phyloP scores from a whole-genome alignment of 37 sponge, comb jelly and placozoan genomes.

The Theonella swinhoei region DNA sequence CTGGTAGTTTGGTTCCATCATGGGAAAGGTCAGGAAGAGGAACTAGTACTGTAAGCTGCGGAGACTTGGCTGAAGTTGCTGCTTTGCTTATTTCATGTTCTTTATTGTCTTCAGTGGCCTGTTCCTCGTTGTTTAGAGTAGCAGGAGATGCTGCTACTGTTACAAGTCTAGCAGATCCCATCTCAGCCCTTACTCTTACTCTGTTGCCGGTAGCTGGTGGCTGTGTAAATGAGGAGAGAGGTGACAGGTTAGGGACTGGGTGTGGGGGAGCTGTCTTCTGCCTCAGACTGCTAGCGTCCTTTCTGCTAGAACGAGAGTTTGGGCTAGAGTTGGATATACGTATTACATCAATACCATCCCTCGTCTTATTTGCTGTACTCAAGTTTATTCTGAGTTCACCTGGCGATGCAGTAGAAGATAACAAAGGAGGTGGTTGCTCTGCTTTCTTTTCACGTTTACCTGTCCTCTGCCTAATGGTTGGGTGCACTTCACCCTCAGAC shows the following conservation, averaged over 20 bases:
- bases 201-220: background rate
- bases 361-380: conserved; percentile 9
- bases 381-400: background rate
- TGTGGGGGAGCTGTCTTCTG: no score
- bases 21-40: no score
- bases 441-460: background rate
- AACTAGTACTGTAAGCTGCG: no score
- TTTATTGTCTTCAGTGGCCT: background rate
- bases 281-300: background rate
- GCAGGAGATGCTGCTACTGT: background rate
- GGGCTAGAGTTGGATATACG: conserved; percentile 24
- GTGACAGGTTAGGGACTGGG: no score
- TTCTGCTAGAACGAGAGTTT: background rate
- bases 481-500: conserved; percentile 35
- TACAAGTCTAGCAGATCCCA: background rate
- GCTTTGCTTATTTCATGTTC: no score
- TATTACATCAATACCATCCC: conserved; percentile 72
- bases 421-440: background rate
- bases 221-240: no score
- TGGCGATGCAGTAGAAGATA: background rate
- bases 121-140: background rate
- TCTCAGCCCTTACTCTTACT: background rate
- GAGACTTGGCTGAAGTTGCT: no score
- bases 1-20: background rate
- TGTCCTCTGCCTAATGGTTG: background rate